These are phyloP conservation scores for Numenius phaeopus DNA, from an alignment of 2,797 vertebrate genomes.

Conservation along the genomic window DNA sequence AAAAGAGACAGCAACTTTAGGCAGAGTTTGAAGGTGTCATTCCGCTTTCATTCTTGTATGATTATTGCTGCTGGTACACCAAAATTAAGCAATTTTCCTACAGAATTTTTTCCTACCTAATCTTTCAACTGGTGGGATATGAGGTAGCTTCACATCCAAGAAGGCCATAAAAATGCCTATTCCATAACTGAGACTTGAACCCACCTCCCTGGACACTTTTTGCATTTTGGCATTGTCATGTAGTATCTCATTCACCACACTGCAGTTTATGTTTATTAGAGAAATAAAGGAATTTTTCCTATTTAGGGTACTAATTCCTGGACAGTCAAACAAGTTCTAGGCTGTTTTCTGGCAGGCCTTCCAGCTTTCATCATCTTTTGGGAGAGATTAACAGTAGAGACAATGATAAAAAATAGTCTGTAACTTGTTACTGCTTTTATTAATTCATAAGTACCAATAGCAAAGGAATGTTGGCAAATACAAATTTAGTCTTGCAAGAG, in stretches of 20 bases:
- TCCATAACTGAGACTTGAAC: background rate
- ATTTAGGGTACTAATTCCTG: background rate
- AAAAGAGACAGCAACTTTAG: background rate
- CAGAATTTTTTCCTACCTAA: background rate
- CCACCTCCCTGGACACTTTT: background rate
- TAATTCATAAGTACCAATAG: background rate
- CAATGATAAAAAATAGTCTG: background rate
- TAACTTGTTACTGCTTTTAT: background rate
- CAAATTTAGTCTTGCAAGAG: background rate
- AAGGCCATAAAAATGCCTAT: background rate
- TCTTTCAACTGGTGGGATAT: background rate
- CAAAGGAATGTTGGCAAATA: background rate
- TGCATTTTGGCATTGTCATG: background rate
- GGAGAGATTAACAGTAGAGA: background rate
- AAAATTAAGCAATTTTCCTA: background rate
- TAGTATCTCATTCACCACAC: background rate
- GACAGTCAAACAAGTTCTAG: background rate
- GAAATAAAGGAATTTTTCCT: background rate
- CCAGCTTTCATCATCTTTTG: constrained; percentile 46
- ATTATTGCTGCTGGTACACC: background rate
- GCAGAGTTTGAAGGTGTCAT: background rate
- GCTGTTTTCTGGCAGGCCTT: constrained; percentile 12
- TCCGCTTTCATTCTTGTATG: background rate
- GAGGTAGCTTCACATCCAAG: background rate
- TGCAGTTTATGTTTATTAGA: background rate